phyloP scores from a whole-genome alignment of 1,140 invertebrate genomes.

The Tetramorium parvispinum region DNA sequence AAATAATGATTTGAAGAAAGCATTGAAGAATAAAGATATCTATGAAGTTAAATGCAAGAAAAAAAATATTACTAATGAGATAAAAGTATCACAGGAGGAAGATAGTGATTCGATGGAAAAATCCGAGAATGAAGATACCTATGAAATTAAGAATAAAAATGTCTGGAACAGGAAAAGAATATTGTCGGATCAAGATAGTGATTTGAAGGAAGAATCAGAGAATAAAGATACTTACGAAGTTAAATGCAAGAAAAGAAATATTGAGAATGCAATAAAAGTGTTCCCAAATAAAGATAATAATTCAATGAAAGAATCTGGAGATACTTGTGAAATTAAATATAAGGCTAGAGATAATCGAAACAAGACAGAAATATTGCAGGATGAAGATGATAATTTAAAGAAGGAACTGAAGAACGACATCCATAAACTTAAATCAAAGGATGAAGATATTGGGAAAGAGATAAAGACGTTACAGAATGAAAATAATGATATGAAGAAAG shows the following conservation, averaged over 20 bases:
- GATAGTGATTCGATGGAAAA: neutral
- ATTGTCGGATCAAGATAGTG: neutral
- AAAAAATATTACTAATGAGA: neutral
- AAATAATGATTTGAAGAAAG: neutral
- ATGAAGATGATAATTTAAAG: too few species aligned
- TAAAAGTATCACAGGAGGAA: neutral
- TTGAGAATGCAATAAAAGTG: too few species aligned
- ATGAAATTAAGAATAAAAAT: neutral
- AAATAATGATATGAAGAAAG: neutral
- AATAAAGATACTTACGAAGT: too few species aligned
- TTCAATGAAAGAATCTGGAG: too few species aligned
- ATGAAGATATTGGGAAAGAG: too few species aligned
- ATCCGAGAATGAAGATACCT: neutral
- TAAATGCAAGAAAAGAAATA: too few species aligned
- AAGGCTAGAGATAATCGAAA: too few species aligned
- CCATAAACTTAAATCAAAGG: too few species aligned
- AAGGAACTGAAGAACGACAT: neutral
- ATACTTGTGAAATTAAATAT: too few species aligned
- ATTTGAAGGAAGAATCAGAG: neutral
- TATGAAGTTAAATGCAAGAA: neutral
- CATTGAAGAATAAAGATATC: neutral
- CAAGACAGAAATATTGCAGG: too few species aligned
- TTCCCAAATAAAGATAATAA: too few species aligned
- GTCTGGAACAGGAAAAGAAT: neutral
- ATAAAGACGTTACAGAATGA: neutral